phyloP scores from a whole-genome alignment of 2,797 vertebrate species.

The Caiman crocodilus region DNA sequence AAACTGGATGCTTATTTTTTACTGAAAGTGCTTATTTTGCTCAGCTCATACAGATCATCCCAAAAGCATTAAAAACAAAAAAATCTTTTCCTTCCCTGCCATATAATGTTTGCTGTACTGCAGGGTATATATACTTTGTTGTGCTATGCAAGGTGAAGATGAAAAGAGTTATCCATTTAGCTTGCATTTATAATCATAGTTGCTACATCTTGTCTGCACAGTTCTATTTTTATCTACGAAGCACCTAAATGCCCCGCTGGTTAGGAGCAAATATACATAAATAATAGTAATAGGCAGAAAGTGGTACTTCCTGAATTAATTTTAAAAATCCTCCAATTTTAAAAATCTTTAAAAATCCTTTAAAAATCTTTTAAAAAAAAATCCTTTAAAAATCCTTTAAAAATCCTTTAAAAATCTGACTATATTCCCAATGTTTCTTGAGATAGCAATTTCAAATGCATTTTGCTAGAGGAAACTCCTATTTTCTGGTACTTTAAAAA shows the following conservation, averaged over 20 bases:
- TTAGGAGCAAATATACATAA: not conserved
- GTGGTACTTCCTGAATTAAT: conserved; percentile 5
- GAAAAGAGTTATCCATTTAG: conserved; percentile 38
- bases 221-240: not conserved
- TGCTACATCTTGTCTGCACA: conserved; percentile 52
- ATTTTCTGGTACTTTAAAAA: conserved; percentile 57
- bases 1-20: not conserved
- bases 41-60: conserved; percentile 7
- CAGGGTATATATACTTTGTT: conserved; percentile 12
- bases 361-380: no score
- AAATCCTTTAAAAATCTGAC: conserved; percentile 33
- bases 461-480: conserved; percentile 43
- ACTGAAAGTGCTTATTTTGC: not conserved
- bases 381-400: no score
- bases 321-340: conserved; percentile 48
- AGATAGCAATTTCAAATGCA: conserved; percentile 44
- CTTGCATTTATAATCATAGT: conserved; percentile 56
- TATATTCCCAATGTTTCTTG: conserved; percentile 39
- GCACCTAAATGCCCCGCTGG: no score
- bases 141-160: conserved; percentile 35
- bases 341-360: no score
- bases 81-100: conserved; percentile 15
- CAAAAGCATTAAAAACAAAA: conserved; percentile 49
- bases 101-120: conserved; percentile 1
- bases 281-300: not conserved